Conservation (phyloP, 2,888 invertebrate species). For the Rotaria magnacalcarata region DNA sequence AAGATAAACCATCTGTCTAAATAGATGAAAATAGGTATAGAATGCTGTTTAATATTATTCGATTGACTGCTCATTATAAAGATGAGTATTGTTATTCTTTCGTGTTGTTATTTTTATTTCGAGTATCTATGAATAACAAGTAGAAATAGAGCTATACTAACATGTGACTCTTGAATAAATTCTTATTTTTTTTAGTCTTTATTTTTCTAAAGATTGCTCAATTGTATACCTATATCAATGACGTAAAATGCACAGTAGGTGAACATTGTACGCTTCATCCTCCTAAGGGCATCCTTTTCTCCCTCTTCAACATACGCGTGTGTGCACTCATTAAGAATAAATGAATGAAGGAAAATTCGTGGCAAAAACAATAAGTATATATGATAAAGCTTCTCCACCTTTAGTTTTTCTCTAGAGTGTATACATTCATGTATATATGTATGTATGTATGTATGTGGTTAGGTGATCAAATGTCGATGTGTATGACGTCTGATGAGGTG, state of each 20-base stretch:
- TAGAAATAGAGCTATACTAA: not conserved
- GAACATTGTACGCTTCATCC: not conserved
- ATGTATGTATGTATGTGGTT: not conserved
- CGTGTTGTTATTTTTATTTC: not conserved
- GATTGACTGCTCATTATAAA: not conserved
- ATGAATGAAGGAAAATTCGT: not conserved
- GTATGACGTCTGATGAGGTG: not conserved
- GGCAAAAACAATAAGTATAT: slow-evolving; percentile 6
- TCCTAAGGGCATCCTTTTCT: not conserved
- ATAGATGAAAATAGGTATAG: not conserved
- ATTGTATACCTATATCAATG: slow-evolving; percentile 12
- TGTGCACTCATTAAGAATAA: slow-evolving; percentile 18
- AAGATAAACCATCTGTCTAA: not conserved
- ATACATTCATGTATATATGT: not conserved
- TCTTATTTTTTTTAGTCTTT: not conserved
- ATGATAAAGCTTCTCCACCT: slow-evolving; percentile 21
- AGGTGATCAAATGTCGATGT: not conserved
- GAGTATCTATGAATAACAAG: slow-evolving; percentile 4
- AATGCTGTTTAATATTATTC: not conserved
- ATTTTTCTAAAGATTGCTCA: not conserved
- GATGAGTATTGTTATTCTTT: not conserved
- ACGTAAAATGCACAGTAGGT: slow-evolving; percentile 4
- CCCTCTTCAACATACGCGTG: not conserved
- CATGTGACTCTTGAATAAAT: not conserved
- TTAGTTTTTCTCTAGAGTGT: not conserved